These are phyloP conservation scores for Boleophthalmus pectinirostris DNA, from an alignment of 2,113 vertebrate species.

Conservation along the genomic window DNA sequence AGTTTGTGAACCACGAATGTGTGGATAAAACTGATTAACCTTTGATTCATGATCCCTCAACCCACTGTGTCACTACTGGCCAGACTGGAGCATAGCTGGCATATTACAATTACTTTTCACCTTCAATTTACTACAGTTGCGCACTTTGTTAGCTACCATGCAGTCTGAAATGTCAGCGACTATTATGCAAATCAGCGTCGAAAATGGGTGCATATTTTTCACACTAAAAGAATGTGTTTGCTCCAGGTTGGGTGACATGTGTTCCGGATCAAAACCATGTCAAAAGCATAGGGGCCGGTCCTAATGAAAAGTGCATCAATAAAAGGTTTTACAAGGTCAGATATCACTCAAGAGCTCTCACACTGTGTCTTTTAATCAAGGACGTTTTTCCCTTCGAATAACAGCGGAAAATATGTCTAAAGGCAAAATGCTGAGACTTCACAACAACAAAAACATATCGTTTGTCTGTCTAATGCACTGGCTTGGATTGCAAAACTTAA, in stretches of 20 bases:
- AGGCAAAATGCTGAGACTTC: conserved; percentile 15
- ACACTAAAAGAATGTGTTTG: conserved; percentile 15
- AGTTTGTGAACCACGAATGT: too few relatives aligned
- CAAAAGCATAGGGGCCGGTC: neutral
- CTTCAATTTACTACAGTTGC: neutral
- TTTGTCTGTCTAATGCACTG: conserved; percentile 18
- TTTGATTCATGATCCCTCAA: too few relatives aligned
- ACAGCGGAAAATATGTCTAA: conserved; percentile 12
- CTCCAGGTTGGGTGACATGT: conserved; percentile 34
- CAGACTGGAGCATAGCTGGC: neutral
- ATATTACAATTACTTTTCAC: neutral
- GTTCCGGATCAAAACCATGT: conserved; percentile 31
- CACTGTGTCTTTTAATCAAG: conserved; percentile 16
- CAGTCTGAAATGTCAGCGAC: neutral
- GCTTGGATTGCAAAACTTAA: neutral
- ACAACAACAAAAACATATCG: conserved; percentile 10
- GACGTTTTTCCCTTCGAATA: conserved; percentile 11
- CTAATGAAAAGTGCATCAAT: conserved; percentile 37
- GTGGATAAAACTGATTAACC: too few relatives aligned
- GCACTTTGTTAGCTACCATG: neutral
- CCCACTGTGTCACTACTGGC: too few relatives aligned
- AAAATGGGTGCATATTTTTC: conserved; percentile 11
- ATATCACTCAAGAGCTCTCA: conserved; percentile 11
- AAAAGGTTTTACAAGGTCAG: conserved; percentile 34
- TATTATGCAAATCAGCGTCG: neutral